Percentiles rank a stretch among this genome's conserved stretches.
Conservation (phyloP, 2,888 invertebrate species). For the Julus scandinavius region DNA sequence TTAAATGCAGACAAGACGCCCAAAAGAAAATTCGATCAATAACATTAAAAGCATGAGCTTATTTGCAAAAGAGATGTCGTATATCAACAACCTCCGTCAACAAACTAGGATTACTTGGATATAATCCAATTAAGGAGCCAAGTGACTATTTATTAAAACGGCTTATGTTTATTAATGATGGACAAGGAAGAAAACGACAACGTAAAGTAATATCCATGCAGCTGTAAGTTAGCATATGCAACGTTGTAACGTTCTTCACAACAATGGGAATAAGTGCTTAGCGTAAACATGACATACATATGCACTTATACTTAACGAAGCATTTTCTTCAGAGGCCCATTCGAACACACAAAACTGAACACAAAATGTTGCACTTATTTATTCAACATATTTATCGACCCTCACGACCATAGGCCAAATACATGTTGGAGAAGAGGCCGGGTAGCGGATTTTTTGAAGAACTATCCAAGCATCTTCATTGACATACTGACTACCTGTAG, state of each 20-base stretch:
- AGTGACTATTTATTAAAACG: constrained; percentile 34
- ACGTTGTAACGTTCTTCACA: background rate
- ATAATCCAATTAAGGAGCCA: constrained; percentile 12
- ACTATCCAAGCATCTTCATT: no score
- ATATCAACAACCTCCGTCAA: constrained; percentile 32
- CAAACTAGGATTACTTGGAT: background rate
- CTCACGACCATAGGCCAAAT: no score
- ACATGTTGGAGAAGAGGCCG: no score
- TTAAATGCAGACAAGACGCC: background rate
- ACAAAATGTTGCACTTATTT: background rate
- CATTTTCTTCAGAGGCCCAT: background rate
- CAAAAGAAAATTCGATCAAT: background rate
- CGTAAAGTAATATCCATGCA: background rate
- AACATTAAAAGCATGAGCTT: background rate
- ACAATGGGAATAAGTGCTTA: background rate
- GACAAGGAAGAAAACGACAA: background rate
- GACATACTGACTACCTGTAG: no score
- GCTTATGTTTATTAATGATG: constrained; percentile 29
- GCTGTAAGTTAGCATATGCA: background rate
- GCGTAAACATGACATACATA: background rate
- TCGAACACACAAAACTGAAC: background rate
- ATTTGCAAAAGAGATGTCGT: constrained; percentile 6
- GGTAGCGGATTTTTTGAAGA: no score
- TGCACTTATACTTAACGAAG: background rate
- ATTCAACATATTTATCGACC: no score